Evolutionary conservation across 2,113 vertebrate genomes (phyloP).

Genomic region (Nansenia antarctica): DNA sequence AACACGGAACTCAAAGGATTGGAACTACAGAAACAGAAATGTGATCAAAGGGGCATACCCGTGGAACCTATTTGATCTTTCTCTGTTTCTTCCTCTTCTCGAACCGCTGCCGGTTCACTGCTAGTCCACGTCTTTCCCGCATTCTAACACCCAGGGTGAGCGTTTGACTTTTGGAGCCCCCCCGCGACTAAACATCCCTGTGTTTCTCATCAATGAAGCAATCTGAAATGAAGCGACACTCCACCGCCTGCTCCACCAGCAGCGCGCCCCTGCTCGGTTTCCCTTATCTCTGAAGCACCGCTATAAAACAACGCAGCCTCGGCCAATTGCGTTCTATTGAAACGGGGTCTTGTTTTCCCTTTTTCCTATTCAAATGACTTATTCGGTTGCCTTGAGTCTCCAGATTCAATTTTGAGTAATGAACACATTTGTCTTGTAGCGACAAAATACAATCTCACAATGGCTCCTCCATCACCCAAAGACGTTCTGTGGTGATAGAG

Average conservation of each 20-base stretch:
- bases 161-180: slow-evolving; percentile 8
- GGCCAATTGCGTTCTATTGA: slow-evolving; percentile 50
- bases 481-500: slow-evolving; percentile 44
- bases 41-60: slow-evolving; percentile 3
- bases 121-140: slow-evolving; percentile 33
- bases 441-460: slow-evolving; percentile 60
- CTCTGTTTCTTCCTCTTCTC: slow-evolving; percentile 12
- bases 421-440: slow-evolving; percentile 67
- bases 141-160: slow-evolving; percentile 25
- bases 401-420: slow-evolving; percentile 61
- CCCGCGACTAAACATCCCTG: slow-evolving; percentile 10
- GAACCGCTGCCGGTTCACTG: slow-evolving; percentile 8
- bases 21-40: not conserved
- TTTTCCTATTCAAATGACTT: slow-evolving; percentile 62
- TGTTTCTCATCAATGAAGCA: slow-evolving; percentile 35
- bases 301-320: slow-evolving; percentile 33
- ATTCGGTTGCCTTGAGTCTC: not conserved
- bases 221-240: slow-evolving; percentile 25
- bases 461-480: slow-evolving; percentile 56
- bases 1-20: not conserved
- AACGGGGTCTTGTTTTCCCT: slow-evolving; percentile 11
- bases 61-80: not conserved
- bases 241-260: slow-evolving; percentile 11
- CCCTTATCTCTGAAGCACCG: slow-evolving; percentile 43
- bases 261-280: slow-evolving; percentile 22